Percentiles rank a stretch among this genome's conserved stretches.
Conservation (phyloP, 2,888 invertebrate genomes). For the Scaptomyza caliginosa region DNA sequence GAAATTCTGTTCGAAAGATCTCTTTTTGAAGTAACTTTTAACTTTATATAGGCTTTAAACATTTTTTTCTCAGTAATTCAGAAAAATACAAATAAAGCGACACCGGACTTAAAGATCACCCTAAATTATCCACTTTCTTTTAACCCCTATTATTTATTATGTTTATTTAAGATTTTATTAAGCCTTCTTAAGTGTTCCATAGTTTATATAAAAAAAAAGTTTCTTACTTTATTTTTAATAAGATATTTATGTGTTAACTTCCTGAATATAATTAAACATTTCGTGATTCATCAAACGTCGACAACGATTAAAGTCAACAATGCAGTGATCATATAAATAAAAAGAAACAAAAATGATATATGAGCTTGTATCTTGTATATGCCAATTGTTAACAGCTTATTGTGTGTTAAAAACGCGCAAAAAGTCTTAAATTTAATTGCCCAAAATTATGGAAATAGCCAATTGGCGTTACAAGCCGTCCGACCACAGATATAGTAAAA, state of each 20-base stretch:
- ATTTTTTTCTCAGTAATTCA: no score
- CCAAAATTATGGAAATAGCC: constrained; percentile 35
- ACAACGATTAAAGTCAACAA: constrained; percentile 9
- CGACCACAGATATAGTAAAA: constrained; percentile 7
- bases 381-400: constrained; percentile 29
- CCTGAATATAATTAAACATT: constrained; percentile 12
- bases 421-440: constrained; percentile 38
- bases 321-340: constrained; percentile 16
- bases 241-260: constrained; percentile 1
- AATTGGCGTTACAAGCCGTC: constrained; percentile 42
- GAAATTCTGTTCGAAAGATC: no score
- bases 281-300: constrained; percentile 35
- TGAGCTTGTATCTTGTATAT: constrained; percentile 2
- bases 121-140: no score
- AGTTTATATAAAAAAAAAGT: no score
- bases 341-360: constrained; percentile 14
- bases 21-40: no score
- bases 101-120: no score
- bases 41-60: no score
- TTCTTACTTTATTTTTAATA: no score
- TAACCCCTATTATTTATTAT: no score
- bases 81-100: no score
- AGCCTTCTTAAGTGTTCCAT: no score
- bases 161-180: no score
- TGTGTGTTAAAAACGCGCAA: constrained; percentile 8